Percentiles rank a stretch among this genome's conserved stretches.
These are phyloP conservation scores for Papilio polytes DNA, from an alignment of 1,140 invertebrate genomes.

Conservation along the genomic window DNA sequence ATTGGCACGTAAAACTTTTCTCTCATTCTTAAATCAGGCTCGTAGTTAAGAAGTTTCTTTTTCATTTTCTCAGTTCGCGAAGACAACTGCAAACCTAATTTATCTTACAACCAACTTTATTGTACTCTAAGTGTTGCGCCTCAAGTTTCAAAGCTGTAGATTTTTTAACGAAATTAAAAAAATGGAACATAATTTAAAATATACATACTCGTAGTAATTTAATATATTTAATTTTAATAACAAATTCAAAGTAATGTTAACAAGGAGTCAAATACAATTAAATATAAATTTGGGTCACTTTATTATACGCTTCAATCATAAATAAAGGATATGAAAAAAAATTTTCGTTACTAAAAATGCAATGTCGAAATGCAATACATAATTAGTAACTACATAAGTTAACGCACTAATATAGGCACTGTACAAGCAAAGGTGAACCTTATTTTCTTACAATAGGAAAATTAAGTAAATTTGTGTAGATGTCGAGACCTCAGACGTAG, in stretches of 20 bases:
- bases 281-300: too few relatives aligned
- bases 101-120: background rate
- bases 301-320: too few relatives aligned
- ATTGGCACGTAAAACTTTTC: background rate
- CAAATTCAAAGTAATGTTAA: too few relatives aligned
- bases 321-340: too few relatives aligned
- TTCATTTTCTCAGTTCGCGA: constrained; percentile 12
- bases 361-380: background rate
- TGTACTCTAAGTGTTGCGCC: background rate
- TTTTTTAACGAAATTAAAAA: too few relatives aligned
- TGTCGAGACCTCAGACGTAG: background rate
- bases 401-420: background rate
- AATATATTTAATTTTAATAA: too few relatives aligned
- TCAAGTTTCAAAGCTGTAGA: background rate
- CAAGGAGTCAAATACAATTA: too few relatives aligned
- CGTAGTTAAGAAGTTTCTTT: background rate
- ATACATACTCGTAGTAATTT: too few relatives aligned
- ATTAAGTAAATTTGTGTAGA: constrained; percentile 3
- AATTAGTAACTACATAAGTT: background rate
- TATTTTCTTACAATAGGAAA: background rate
- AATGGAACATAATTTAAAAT: too few relatives aligned
- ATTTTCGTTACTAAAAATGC: too few relatives aligned
- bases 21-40: constrained; percentile 4
- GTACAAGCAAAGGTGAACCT: background rate
- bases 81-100: constrained; percentile 18